These are phyloP conservation scores for Drosophila azteca DNA, from an alignment of 1,140 invertebrate genomes.

Conservation along the genomic window DNA sequence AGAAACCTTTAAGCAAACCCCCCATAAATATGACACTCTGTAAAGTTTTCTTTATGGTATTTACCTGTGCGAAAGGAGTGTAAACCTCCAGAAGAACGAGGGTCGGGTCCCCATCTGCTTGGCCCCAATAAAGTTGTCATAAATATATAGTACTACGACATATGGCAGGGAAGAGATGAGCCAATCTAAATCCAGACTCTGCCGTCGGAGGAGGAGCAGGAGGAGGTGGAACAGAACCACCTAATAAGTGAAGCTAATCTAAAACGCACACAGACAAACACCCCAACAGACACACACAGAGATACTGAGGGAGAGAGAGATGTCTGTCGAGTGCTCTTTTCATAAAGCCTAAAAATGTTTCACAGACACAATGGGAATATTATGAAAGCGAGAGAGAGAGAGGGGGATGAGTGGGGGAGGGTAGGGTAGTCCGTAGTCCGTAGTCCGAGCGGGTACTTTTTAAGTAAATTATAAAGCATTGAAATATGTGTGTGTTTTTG, in stretches of 20 bases:
- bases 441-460: constrained; percentile 16
- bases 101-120: constrained; percentile 19
- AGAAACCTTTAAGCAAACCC: too few relatives aligned
- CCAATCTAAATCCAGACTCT: constrained; percentile 24
- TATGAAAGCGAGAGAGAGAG: constrained; percentile 22
- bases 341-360: constrained; percentile 38
- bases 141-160: constrained; percentile 21
- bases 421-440: too few relatives aligned
- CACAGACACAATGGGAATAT: constrained; percentile 50
- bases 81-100: background rate
- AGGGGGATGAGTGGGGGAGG: background rate
- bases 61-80: too few relatives aligned
- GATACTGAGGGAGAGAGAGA: too few relatives aligned
- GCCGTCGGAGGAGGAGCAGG: background rate
- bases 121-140: constrained; percentile 48
- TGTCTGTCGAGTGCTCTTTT: constrained; percentile 12
- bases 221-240: background rate
- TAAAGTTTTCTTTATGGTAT: too few relatives aligned
- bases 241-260: constrained; percentile 50
- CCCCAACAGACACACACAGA: background rate
- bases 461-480: constrained; percentile 62
- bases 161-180: constrained; percentile 6
- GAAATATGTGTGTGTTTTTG: constrained; percentile 8
- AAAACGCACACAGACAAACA: constrained; percentile 6
- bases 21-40: too few relatives aligned